Evolutionary conservation across 2,113 vertebrate species (phyloP).

Genomic region (Eublepharis macularius): DNA sequence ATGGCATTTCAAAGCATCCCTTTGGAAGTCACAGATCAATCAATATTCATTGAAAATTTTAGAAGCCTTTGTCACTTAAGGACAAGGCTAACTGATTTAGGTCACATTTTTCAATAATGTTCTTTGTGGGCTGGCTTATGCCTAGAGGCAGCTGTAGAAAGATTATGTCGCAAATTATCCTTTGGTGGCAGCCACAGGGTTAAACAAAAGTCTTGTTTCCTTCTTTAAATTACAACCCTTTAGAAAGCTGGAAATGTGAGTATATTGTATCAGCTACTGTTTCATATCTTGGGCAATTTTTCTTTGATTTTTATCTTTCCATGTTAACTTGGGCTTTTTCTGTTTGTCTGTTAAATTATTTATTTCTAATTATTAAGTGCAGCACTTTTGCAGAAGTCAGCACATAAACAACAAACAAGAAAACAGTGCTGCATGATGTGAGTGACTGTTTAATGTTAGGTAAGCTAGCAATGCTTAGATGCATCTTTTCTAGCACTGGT

Average conservation of each 20-base stretch:
- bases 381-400: slow-evolving; percentile 55
- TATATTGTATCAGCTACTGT: neutral
- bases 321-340: slow-evolving; percentile 27
- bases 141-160: slow-evolving; percentile 36
- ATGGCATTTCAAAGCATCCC: slow-evolving; percentile 73
- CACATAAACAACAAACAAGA: slow-evolving; percentile 61
- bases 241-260: slow-evolving; percentile 2
- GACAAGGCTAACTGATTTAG: slow-evolving; percentile 51
- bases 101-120: slow-evolving; percentile 86
- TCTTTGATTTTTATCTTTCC: neutral
- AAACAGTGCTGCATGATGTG: slow-evolving; percentile 58
- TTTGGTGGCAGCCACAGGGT: neutral
- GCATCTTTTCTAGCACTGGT: slow-evolving; percentile 54
- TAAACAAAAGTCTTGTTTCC: neutral
- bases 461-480: slow-evolving; percentile 48
- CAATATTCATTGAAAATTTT: slow-evolving; percentile 84
- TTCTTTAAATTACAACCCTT: slow-evolving; percentile 2
- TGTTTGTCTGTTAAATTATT: slow-evolving; percentile 63
- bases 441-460: slow-evolving; percentile 53
- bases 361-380: slow-evolving; percentile 58
- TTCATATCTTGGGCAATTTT: neutral
- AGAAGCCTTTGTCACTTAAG: slow-evolving; percentile 75
- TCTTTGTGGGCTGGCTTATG: slow-evolving; percentile 63
- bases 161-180: slow-evolving; percentile 17
- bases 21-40: slow-evolving; percentile 79